These are phyloP conservation scores for Bombus pyrosoma DNA, from an alignment of 1,140 invertebrate genomes.

Conservation along the genomic window DNA sequence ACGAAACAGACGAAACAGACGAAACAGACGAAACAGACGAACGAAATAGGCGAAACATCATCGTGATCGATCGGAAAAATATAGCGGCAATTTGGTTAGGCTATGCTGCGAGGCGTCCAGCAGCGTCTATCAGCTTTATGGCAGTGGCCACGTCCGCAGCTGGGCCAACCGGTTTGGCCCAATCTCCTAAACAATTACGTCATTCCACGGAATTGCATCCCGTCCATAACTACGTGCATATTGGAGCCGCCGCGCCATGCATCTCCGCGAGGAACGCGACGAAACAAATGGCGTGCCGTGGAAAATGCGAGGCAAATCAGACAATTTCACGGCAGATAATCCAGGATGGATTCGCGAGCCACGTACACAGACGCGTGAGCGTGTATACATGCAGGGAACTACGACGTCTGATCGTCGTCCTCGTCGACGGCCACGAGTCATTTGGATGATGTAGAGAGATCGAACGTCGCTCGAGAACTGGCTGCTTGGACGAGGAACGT, in stretches of 20 bases:
- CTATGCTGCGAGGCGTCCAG: too few relatives aligned
- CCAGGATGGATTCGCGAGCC: slow-evolving; percentile 68
- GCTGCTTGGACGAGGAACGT: background rate
- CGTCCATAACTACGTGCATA: slow-evolving; percentile 32
- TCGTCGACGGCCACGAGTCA: slow-evolving; percentile 57
- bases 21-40: background rate
- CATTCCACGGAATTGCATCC: slow-evolving; percentile 35
- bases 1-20: too few relatives aligned
- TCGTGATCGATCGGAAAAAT: background rate
- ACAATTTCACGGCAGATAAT: slow-evolving; percentile 79
- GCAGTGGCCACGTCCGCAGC: slow-evolving; percentile 10
- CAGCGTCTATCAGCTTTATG: slow-evolving; percentile 9
- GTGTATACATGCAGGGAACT: background rate
- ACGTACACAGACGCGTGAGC: slow-evolving; percentile 24
- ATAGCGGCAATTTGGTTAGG: background rate
- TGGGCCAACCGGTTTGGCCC: slow-evolving; percentile 18
- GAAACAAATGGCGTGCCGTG: slow-evolving; percentile 66
- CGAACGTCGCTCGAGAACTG: slow-evolving; percentile 50
- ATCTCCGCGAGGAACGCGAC: slow-evolving; percentile 32
- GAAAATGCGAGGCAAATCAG: slow-evolving; percentile 77
- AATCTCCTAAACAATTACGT: slow-evolving; percentile 46
- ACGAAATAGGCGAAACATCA: background rate
- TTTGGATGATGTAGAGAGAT: slow-evolving; percentile 72
- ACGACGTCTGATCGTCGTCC: slow-evolving; percentile 6
- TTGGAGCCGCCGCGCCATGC: slow-evolving; percentile 1